Conservation (phyloP, 2,888 invertebrate genomes). For the Odontothrips loti region DNA sequence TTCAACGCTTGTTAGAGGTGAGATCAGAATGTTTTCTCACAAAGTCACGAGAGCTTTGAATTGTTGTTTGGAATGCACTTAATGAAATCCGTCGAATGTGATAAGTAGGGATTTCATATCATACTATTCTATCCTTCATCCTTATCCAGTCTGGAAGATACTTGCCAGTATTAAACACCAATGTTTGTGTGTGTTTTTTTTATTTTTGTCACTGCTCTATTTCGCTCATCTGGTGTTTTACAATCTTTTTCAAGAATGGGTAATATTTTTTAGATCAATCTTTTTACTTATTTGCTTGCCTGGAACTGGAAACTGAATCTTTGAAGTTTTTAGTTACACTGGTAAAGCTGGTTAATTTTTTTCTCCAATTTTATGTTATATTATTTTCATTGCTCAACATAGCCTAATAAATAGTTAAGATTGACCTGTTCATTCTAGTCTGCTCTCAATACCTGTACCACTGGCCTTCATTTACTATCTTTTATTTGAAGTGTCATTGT, state of each 20-base stretch:
- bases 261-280: neutral
- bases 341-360: neutral
- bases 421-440: conserved; percentile 1
- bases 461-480: neutral
- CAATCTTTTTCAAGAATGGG: neutral
- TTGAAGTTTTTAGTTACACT: neutral
- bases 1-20: too few relatives aligned
- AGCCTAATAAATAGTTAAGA: neutral
- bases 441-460: neutral
- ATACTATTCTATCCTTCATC: too few relatives aligned
- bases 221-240: neutral
- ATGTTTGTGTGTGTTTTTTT: neutral
- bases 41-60: neutral
- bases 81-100: neutral
- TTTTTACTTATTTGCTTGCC: too few relatives aligned
- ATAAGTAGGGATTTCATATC: too few relatives aligned
- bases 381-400: conserved; percentile 12
- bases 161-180: too few relatives aligned
- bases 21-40: too few relatives aligned
- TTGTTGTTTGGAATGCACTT: neutral
- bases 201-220: neutral
- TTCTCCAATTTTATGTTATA: neutral
- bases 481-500: neutral
- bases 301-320: neutral
- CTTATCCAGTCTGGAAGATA: too few relatives aligned